Evolutionary conservation across 1,140 invertebrate genomes (phyloP), one percentile per base, ranked within the genome.

Genomic region (Dryas iulia): DNA sequence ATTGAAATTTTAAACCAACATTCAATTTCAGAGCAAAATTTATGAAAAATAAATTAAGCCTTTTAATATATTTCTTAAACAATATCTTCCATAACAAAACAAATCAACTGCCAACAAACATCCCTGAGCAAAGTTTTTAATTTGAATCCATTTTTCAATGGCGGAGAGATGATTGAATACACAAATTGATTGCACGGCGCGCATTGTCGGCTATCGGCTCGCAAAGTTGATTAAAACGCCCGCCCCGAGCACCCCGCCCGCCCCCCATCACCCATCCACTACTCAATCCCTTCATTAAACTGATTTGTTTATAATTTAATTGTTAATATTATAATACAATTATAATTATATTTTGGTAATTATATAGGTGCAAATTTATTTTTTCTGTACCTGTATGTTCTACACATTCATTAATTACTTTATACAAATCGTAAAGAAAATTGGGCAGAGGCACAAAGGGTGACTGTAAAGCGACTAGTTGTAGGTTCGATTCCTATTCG

Each of bases 151-250:
- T 72, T 72, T 77, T 77, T 77, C 70, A 74, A 74, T 73, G 65
- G 71, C 63, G 63, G 68, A 73, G 76, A 72, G 75, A 79, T 82
- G 85, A 87, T 86, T 84, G 81, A 84, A 86, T 86, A 83, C 77
- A 76, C 82, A 84, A 86, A 87, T 86, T 86, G 83, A 87, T 87
- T 87, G 82, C 82, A 71, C 73, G 74, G 74, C 72, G 79, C 60
- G 73, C 71, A 86, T 87, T 87, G 84, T 87, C 74, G 73, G 75
- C 70, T 82, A 83, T 82, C 81, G 76, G 69, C 68, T 73, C 70
- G 72, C 73, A 82, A 83, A 86, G 76, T 84, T 86, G 83, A 87
- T 87, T 86, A 86, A 82, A 81, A 81, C 63, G 56, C 35, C 65
- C 31, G 26, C 26, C 26, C 26, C 26, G 26, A 21, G 62, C 52